Percentiles rank a stretch among this genome's conserved stretches.
Evolutionary conservation across 2,113 vertebrate species (phyloP).

Genomic region (Columba livia): DNA sequence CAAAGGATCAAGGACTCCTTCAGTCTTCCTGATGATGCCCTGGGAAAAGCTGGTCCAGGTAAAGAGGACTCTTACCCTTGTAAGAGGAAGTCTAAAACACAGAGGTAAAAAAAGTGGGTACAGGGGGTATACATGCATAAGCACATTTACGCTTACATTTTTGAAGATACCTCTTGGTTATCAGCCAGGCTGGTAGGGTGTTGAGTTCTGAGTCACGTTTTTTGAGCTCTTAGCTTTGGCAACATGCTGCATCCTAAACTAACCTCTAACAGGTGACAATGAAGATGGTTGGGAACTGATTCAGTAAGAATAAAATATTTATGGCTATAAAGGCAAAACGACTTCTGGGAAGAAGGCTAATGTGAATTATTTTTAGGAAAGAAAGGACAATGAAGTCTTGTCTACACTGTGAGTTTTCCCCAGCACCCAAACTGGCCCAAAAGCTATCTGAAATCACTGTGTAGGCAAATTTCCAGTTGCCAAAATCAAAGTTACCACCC

Average conservation of each 20-base stretch:
- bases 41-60: neutral
- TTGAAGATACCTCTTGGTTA: neutral
- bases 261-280: neutral
- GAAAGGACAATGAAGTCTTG: neutral
- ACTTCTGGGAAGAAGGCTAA: neutral
- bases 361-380: neutral
- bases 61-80: neutral
- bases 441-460: neutral
- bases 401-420: neutral
- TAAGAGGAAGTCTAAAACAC: neutral
- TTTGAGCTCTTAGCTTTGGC: neutral
- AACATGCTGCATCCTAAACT: neutral
- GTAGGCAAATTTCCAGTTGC: neutral
- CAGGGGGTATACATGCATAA: accelerated
- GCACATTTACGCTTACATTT: neutral
- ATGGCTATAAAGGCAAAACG: neutral
- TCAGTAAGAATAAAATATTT: neutral
- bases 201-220: neutral
- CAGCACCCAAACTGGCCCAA: neutral
- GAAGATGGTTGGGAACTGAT: neutral
- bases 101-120: neutral
- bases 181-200: neutral
- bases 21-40: neutral
- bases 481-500: neutral
- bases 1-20: neutral